Evolutionary conservation across 2,113 vertebrate species (phyloP).

Genomic region (Sinocyclocheilus maitianheensis): DNA sequence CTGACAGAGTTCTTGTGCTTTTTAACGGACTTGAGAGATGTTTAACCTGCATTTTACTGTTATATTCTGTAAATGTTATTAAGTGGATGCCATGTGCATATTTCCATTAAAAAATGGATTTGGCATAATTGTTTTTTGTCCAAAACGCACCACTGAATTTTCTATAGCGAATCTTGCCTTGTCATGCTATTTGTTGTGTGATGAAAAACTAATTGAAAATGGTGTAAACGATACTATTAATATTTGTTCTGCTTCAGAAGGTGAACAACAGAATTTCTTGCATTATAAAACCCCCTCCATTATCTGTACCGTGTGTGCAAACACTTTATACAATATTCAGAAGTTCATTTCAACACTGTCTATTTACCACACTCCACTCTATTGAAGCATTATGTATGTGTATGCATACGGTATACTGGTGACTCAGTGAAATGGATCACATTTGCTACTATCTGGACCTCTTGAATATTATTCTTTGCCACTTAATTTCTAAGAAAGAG

Average conservation of each 20-base stretch:
- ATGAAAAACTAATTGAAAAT: background rate
- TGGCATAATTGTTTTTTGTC: too few relatives aligned
- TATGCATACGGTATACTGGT: conserved; percentile 28
- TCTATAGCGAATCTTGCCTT: background rate
- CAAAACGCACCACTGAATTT: background rate
- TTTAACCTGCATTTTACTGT: too few relatives aligned
- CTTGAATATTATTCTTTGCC: conserved; percentile 52
- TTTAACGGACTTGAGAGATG: too few relatives aligned
- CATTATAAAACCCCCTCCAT: background rate
- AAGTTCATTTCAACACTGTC: conserved; percentile 32
- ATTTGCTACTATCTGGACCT: conserved; percentile 41
- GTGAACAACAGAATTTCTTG: background rate
- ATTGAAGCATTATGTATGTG: conserved; percentile 15
- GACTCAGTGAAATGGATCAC: conserved; percentile 40
- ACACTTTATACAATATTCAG: conserved; percentile 35
- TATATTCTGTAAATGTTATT: too few relatives aligned
- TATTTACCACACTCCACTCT: conserved; percentile 11
- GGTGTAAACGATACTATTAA: background rate
- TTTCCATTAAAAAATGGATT: too few relatives aligned
- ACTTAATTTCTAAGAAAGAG: conserved; percentile 27
- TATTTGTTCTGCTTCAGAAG: background rate
- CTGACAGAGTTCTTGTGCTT: too few relatives aligned
- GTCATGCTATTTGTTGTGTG: background rate
- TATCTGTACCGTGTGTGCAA: background rate
- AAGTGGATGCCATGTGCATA: too few relatives aligned